A percentile compares a stretch with the other conserved stretches of the same genome.
Conservation (phyloP, 2,888 invertebrate genomes). For the Rhogogaster chlorosoma region DNA sequence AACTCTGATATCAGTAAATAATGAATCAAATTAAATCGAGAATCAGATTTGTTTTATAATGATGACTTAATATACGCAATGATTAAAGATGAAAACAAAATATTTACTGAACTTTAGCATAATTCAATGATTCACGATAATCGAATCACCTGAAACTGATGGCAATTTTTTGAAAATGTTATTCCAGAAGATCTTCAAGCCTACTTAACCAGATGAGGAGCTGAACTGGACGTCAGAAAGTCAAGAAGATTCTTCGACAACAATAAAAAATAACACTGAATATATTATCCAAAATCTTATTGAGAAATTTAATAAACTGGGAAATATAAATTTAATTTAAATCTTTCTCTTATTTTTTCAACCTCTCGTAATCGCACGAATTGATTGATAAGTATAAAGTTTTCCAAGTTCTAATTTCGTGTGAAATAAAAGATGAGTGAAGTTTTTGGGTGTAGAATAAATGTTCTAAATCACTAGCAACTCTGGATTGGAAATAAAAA, state of each 20-base stretch:
- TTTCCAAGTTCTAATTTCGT: not conserved
- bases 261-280: not conserved
- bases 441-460: not conserved
- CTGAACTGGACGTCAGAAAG: not conserved
- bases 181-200: slow-evolving; percentile 39
- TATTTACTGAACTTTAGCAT: slow-evolving; percentile 56
- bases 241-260: not conserved
- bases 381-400: not conserved
- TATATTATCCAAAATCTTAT: not conserved
- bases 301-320: not conserved
- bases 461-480: not conserved
- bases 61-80: slow-evolving; percentile 63
- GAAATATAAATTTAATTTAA: not conserved
- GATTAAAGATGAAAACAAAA: slow-evolving; percentile 59
- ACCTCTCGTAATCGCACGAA: not conserved
- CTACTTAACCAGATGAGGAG: not conserved
- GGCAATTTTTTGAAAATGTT: slow-evolving; percentile 42
- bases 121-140: slow-evolving; percentile 31
- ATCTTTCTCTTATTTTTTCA: not conserved
- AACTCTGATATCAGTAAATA: not conserved
- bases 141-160: slow-evolving; percentile 24
- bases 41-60: slow-evolving; percentile 22
- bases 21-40: not conserved
- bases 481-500: not conserved
- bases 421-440: not conserved